These are phyloP conservation scores for Chamaetylas fuelleborni DNA, from an alignment of 2,113 vertebrate species.

Conservation along the genomic window DNA sequence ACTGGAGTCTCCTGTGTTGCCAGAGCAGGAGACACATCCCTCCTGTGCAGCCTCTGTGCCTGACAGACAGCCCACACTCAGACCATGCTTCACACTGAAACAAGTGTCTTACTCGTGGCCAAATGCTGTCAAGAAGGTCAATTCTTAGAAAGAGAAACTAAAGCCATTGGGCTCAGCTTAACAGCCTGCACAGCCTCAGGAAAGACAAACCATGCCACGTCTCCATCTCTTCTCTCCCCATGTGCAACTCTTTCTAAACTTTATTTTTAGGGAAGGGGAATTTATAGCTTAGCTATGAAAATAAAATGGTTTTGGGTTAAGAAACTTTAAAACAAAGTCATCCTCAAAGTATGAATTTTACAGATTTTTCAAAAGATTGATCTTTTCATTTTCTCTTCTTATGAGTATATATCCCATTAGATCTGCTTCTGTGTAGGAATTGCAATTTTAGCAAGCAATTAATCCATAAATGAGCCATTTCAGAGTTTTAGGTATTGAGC, in stretches of 20 bases:
- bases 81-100: neutral
- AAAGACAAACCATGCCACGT: accelerated
- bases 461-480: slow-evolving; percentile 62
- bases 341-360: slow-evolving; percentile 6
- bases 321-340: slow-evolving; percentile 3
- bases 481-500: slow-evolving; percentile 26
- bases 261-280: neutral
- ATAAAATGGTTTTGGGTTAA: neutral
- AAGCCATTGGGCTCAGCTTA: neutral
- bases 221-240: neutral
- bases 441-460: slow-evolving; percentile 63
- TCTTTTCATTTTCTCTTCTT: slow-evolving; percentile 35
- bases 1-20: accelerated
- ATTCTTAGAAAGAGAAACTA: neutral
- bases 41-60: neutral
- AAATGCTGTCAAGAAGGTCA: neutral
- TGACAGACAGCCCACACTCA: accelerated
- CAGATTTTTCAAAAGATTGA: slow-evolving; percentile 14
- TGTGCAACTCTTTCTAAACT: too few species aligned
- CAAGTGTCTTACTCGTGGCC: neutral
- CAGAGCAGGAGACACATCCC: too few species aligned
- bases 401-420: slow-evolving; percentile 26
- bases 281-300: neutral
- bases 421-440: slow-evolving; percentile 14
- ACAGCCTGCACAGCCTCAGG: neutral